Evolutionary conservation across 2,797 vertebrate species (phyloP), one percentile per base, ranked within the genome.

Genomic region (Sebastes steindachneri): DNA sequence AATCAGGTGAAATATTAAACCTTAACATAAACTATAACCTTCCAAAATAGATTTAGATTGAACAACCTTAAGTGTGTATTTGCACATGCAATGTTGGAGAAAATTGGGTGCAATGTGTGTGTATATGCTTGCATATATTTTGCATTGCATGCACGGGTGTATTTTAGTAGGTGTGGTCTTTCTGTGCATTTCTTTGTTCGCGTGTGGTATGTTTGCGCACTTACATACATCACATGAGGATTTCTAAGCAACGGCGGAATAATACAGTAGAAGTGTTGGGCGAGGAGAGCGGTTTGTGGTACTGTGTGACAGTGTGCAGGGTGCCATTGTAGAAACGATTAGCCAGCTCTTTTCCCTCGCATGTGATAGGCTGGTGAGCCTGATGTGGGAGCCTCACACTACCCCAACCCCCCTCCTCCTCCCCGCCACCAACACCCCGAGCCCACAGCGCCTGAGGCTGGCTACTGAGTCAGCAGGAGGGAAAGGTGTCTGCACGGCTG

Each of bases 381-480:
- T 93, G 93, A 94, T 95, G 94, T 94, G 92, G 91, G 93, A 95
- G 92, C 91, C 88, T 88, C 85, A 23, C 91, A 82, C 90, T 73
- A 86, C 78, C 59, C 66, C 53, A 53, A n/a, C 26, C 10, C 23
- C 68, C 17, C 53, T 65, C 29, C 69, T 73, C 89, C 83, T 85
- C 87, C 73, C 87, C 75, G 73, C 89, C 87, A 87, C 92, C 91
- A 90, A 90, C 93, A 94, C 93, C 93, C 93, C 85, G 65, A 94
- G 92, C 93, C 91, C 93, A 93, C 86, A 95, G 85, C 75, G 91
- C 95, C 95, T 93, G 92, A 91, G 93, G 95, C 93, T 92, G 92
- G 87, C 79, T 92, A 95, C 95, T 96, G 95, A 96, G 95, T 96
- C 95, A 96, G 95, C 95, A 95, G 91, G 91, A 95, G 91, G 90